Evolutionary conservation across 2,888 invertebrate species (phyloP), one percentile per base, ranked within the genome.

Genomic region (Chloromyia formosa): DNA sequence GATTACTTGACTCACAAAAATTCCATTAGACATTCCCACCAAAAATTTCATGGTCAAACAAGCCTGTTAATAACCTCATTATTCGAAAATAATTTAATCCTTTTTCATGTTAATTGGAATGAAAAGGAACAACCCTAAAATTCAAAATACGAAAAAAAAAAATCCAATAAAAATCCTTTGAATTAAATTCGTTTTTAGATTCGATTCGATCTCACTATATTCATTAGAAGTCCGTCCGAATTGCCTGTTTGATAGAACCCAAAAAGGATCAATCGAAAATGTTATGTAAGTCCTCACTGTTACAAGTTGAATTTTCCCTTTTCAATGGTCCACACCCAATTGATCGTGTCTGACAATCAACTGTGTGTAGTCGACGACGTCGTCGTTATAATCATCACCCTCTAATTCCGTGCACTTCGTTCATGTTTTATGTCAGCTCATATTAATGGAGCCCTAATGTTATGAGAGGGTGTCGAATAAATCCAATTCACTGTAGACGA

Each of bases 391-490:
- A 61, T 61, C 61, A 61, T 35, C 66, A 49, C 20, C 49, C 12
- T 45, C 53, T 27, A 53, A 54, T 54, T 69, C 27, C 27, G 27
- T 35, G 27, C 27, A 69, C 68, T 16, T 62, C 16, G 16, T 35
- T 62, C 27, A 40, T 27, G 23, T 69, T 27, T 53, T 53, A 49
- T 53, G 68, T 69, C 68, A 49, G 49, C 16, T 54, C 68, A 27
- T 49, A 53, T 69, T 69, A 69, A 69, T 54, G 12, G 54, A 27
- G 54, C 53, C 68, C 42, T 53, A 69, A 53, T 69, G 23, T 69
- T 54, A 35, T 35, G 27, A 54, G 35, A 69, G 54, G 54, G 68
- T 69, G 54, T 69, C 68, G 68, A 69, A 69, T 69, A 23, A 54
- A 69, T 54, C 35, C 68, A 69, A 69, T 69, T 69, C 68, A 54